These are phyloP conservation scores for Philaethria dido DNA, from an alignment of 2,888 invertebrate species.

Conservation along the genomic window DNA sequence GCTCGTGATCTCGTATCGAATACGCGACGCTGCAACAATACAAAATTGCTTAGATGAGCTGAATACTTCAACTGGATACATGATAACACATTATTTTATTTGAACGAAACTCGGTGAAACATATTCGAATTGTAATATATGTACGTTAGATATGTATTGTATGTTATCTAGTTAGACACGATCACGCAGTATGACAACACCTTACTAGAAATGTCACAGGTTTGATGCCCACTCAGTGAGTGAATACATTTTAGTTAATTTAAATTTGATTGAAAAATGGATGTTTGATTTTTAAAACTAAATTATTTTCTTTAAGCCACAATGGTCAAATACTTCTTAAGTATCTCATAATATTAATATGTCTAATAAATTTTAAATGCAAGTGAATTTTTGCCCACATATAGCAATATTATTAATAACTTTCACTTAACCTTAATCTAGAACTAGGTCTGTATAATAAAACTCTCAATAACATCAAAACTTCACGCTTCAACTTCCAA, in stretches of 20 bases:
- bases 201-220: too few relatives aligned
- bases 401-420: conserved; percentile 30
- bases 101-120: background rate
- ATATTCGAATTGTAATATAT: background rate
- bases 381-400: background rate
- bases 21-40: conserved; percentile 93
- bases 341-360: background rate
- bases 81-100: conserved; percentile 1
- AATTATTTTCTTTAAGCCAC: too few relatives aligned
- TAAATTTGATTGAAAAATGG: too few relatives aligned
- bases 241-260: too few relatives aligned
- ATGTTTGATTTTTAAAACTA: too few relatives aligned
- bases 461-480: conserved; percentile 65
- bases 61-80: conserved; percentile 26
- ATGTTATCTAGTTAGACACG: too few relatives aligned
- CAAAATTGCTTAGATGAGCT: conserved; percentile 42
- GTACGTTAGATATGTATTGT: background rate
- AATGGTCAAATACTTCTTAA: too few relatives aligned
- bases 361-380: background rate
- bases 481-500: conserved; percentile 58
- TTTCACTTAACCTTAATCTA: conserved; percentile 29
- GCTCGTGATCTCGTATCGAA: conserved; percentile 99
- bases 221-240: too few relatives aligned
- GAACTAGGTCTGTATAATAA: conserved; percentile 45
- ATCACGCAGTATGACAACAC: too few relatives aligned